phyloP scores from a whole-genome alignment of 2,113 vertebrate species.

The Passer domesticus region DNA sequence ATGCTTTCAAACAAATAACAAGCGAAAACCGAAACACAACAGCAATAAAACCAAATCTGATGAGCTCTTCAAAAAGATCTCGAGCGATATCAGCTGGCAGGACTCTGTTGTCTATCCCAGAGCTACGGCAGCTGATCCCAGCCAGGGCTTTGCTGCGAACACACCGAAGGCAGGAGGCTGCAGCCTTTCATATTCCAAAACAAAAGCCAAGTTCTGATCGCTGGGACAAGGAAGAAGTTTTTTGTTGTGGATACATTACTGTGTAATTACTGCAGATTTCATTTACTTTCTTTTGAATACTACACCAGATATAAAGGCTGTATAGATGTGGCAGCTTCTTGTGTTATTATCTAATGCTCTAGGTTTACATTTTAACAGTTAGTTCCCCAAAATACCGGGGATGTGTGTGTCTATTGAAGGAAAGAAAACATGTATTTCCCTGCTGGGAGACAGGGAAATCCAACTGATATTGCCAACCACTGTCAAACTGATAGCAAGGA shows the following conservation, averaged over 20 bases:
- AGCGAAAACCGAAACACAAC: background rate
- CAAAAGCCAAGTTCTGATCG: background rate
- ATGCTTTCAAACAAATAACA: conserved; percentile 33
- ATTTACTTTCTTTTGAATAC: background rate
- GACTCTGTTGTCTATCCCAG: conserved; percentile 41
- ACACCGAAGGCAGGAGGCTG: background rate
- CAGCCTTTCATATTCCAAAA: conserved; percentile 2
- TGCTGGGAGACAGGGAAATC: background rate
- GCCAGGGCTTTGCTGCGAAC: background rate
- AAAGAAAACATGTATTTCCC: background rate
- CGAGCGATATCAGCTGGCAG: background rate
- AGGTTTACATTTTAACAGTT: background rate
- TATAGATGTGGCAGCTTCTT: background rate
- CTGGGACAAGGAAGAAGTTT: background rate
- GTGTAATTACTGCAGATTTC: conserved; percentile 10
- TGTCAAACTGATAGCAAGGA: background rate
- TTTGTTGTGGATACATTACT: conserved; percentile 25
- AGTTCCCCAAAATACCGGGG: background rate
- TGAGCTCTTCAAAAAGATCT: conserved; percentile 62
- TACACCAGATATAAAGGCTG: background rate
- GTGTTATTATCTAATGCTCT: background rate
- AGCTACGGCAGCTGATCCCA: background rate
- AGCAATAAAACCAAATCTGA: background rate
- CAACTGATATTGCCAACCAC: background rate
- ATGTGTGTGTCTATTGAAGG: background rate